Conservation (phyloP, 2,797 vertebrate genomes). For the Atherinosoma microstoma region DNA sequence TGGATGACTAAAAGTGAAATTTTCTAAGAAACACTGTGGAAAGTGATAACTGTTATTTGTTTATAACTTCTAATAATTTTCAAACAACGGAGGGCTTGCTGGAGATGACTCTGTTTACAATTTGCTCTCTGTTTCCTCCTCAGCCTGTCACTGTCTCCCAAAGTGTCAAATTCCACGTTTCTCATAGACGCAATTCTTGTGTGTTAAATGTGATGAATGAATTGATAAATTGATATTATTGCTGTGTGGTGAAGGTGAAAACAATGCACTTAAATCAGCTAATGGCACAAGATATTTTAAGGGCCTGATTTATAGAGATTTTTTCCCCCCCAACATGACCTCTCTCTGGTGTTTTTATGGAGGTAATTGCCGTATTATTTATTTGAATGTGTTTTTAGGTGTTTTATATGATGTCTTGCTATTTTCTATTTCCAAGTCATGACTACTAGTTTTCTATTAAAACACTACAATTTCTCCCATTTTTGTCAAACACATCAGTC, state of each 20-base stretch:
- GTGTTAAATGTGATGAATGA: slow-evolving; percentile 35
- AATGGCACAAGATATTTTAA: slow-evolving; percentile 43
- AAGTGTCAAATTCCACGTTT: slow-evolving; percentile 62
- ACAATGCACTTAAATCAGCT: slow-evolving; percentile 60
- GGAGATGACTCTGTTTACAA: slow-evolving; percentile 78
- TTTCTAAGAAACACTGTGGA: slow-evolving; percentile 64
- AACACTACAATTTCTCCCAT: neutral
- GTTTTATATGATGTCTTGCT: slow-evolving; percentile 35
- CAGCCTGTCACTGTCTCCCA: slow-evolving; percentile 48
- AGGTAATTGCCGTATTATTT: slow-evolving; percentile 65
- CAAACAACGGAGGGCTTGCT: slow-evolving; percentile 53
- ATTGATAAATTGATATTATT: slow-evolving; percentile 10
- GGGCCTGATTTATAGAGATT: slow-evolving; percentile 34
- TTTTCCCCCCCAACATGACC: slow-evolving; percentile 35
- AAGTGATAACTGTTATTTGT: slow-evolving; percentile 53
- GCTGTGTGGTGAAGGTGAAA: slow-evolving; percentile 44
- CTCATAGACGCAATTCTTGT: slow-evolving; percentile 23
- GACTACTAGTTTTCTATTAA: slow-evolving; percentile 73
- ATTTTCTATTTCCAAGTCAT: slow-evolving; percentile 61
- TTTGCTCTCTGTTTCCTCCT: slow-evolving; percentile 61
- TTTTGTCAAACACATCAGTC: neutral
- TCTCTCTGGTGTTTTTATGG: slow-evolving; percentile 46
- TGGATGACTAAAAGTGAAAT: slow-evolving; percentile 42
- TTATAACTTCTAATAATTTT: slow-evolving; percentile 47
- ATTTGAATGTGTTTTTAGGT: slow-evolving; percentile 76